phyloP scores from a whole-genome alignment of 2,888 invertebrate species.

The Hirtodrosophila alboralis region DNA sequence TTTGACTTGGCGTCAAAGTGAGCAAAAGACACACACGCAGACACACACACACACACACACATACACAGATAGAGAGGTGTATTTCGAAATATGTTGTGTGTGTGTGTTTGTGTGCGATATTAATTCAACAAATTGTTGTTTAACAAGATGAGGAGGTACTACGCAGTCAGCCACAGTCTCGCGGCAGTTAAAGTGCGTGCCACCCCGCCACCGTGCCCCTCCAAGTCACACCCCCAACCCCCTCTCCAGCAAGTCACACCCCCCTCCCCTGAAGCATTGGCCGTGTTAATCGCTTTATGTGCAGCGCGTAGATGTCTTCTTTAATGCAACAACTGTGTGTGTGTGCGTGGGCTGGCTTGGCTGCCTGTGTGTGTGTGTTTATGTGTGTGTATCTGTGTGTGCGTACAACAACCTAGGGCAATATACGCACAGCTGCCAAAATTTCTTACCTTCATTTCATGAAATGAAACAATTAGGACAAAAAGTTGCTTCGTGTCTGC shows the following conservation, averaged over 20 bases:
- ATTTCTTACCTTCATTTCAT: constrained; percentile 79
- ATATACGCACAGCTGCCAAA: constrained; percentile 79
- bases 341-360: not conserved
- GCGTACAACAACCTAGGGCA: constrained; percentile 70
- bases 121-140: constrained; percentile 80
- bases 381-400: constrained; percentile 35
- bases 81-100: constrained; percentile 19
- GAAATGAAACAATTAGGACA: constrained; percentile 79
- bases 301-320: constrained; percentile 75
- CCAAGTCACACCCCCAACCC: constrained; percentile 11
- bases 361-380: constrained; percentile 17
- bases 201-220: not conserved
- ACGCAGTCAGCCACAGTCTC: constrained; percentile 61
- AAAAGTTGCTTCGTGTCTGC: constrained; percentile 73
- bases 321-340: constrained; percentile 63
- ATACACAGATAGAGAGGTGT: no score
- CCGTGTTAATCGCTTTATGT: constrained; percentile 79
- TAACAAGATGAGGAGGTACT: constrained; percentile 66
- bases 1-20: constrained; percentile 78
- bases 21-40: constrained; percentile 56
- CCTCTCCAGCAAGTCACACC: no score
- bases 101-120: constrained; percentile 57
- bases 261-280: constrained; percentile 45
- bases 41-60: no score
- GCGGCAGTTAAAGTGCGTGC: constrained; percentile 60